Evolutionary conservation across 2,888 invertebrate genomes (phyloP).

Genomic region (Polymixis flavicincta): DNA sequence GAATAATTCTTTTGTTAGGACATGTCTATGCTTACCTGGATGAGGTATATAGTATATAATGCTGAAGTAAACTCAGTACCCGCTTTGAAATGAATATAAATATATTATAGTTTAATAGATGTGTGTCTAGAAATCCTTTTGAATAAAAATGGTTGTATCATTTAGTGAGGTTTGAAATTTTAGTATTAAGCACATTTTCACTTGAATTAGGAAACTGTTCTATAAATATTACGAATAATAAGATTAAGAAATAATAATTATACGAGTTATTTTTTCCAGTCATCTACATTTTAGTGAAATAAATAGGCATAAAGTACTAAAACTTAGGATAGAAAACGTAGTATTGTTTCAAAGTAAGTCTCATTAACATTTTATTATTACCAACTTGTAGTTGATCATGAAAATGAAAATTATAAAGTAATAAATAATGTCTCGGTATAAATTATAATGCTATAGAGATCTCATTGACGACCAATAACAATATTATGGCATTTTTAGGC

Average conservation of each 20-base stretch:
- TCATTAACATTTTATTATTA: slow-evolving; percentile 82
- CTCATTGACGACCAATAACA: slow-evolving; percentile 90
- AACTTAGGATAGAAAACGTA: slow-evolving; percentile 83
- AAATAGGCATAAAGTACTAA: slow-evolving; percentile 78
- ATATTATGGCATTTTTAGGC: slow-evolving; percentile 89
- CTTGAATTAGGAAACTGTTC: slow-evolving; percentile 66
- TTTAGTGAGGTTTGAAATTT: slow-evolving; percentile 78
- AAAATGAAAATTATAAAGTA: slow-evolving; percentile 82
- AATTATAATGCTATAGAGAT: slow-evolving; percentile 88
- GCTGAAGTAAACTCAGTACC: slow-evolving; percentile 74
- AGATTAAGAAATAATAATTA: slow-evolving; percentile 68
- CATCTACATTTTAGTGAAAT: slow-evolving; percentile 76
- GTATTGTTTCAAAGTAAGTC: slow-evolving; percentile 84
- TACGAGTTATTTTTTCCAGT: slow-evolving; percentile 75
- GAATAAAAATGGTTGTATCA: slow-evolving; percentile 80
- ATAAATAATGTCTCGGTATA: slow-evolving; percentile 84
- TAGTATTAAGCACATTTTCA: slow-evolving; percentile 78
- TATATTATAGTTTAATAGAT: slow-evolving; percentile 78
- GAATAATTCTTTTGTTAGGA: slow-evolving; percentile 23
- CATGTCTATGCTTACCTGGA: slow-evolving; percentile 24
- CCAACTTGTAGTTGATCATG: slow-evolving; percentile 80
- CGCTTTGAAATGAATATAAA: slow-evolving; percentile 78
- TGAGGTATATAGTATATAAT: slow-evolving; percentile 71
- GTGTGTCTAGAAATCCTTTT: slow-evolving; percentile 81
- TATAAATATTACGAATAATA: slow-evolving; percentile 66